phyloP scores from a whole-genome alignment of 2,797 vertebrate genomes.

The Oceanodroma leucorhoa region DNA sequence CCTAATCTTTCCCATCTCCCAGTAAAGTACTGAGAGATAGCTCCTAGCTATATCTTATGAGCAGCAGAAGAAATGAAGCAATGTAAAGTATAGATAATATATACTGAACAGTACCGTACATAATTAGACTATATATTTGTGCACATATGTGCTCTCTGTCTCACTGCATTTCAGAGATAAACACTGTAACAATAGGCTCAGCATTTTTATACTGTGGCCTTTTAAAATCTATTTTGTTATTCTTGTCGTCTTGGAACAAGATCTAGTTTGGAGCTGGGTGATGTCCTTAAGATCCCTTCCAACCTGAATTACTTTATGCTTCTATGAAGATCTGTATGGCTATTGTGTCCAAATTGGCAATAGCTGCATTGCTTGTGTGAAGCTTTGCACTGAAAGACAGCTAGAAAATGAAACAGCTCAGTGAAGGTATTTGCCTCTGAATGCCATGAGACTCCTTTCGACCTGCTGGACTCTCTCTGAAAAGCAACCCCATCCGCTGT shows the following conservation, averaged over 20 bases:
- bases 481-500: neutral
- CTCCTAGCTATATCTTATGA: neutral
- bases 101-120: neutral
- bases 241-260: neutral
- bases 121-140: neutral
- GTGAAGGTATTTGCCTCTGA: neutral
- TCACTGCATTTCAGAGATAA: neutral
- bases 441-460: neutral
- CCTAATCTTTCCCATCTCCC: neutral
- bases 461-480: no score
- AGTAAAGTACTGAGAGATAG: neutral
- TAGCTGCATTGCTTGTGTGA: neutral
- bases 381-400: neutral
- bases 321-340: neutral
- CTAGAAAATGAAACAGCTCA: neutral
- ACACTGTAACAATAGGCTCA: neutral
- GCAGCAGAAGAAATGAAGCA: neutral
- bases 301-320: neutral
- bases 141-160: neutral
- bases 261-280: neutral
- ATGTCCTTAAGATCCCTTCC: neutral
- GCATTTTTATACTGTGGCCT: neutral
- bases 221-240: neutral
- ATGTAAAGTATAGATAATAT: neutral
- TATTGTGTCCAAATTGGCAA: rapidly evolving